Base-by-base conservation (phyloP, 2,888 invertebrate species). In the Eurytoma adleriae region DNA sequence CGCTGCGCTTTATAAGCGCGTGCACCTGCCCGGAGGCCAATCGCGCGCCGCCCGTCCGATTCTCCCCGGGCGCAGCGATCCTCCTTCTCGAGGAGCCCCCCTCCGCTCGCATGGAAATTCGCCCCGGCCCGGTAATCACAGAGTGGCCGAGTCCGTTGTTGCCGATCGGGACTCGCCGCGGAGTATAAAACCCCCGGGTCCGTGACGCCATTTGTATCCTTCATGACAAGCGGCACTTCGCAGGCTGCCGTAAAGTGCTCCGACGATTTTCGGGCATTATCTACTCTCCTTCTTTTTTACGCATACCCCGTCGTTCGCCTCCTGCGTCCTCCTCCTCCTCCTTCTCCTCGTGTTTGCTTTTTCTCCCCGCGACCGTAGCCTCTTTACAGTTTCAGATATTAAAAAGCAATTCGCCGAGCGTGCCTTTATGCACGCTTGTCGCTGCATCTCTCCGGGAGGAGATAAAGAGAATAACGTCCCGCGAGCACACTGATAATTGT, bases 21-120 rank as follows among this genome's bases (percentile, higher is more conserved):
- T 56, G 64, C 83, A 84, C 83, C 84, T 84, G 85, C 83, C 84
- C 81, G 82, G 83, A 83, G 85, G 84, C 83, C 80, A 84, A 85
- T 83, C 82, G 79, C 30, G 62, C 30, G 48, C 48, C 3, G 18
- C 18, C 12, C n/a, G 18, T 48, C 54, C 82, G 83, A 79, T 82
- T 83, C 78, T 52, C 78, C 81, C 78, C 78, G 79, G 78, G 79
- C 82, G 82, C 16, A 0, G 14, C 56, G 20, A 14, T 56, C 7
- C 30, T 1, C 4, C 48, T 48, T 57, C 18, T 61, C 67, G 27
- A 10, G n/a, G 56, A 61, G 56, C 20, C 12, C 16, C 61, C 27
- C 10, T 27, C 13, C 61, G 52, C 18, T 7, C 54, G 56, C 84
- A 82, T 85, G 84, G 83, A 84, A 86, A 84, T 85, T 84, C 80